phyloP scores from a whole-genome alignment of 2,797 vertebrate genomes.

The Notoglanidium macrostoma region DNA sequence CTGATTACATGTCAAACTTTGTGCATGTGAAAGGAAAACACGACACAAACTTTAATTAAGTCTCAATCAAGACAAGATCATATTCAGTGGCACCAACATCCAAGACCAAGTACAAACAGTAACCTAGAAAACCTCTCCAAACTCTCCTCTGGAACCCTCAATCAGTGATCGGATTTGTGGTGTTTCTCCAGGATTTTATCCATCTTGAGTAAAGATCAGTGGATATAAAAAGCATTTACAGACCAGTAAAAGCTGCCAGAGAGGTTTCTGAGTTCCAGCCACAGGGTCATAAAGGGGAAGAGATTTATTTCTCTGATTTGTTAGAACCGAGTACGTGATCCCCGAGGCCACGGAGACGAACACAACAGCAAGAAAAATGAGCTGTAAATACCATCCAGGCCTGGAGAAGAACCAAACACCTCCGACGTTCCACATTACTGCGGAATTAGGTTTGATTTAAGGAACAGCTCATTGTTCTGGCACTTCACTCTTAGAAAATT shows the following conservation, averaged over 20 bases:
- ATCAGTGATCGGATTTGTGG: constrained; percentile 42
- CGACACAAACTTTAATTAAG: too few species aligned
- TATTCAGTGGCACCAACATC: too few species aligned
- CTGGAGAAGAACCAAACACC: constrained; percentile 41
- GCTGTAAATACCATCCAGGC: constrained; percentile 67
- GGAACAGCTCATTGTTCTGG: neutral
- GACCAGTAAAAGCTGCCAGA: constrained; percentile 43
- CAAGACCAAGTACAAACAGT: neutral
- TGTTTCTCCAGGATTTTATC: constrained; percentile 29
- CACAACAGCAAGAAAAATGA: constrained; percentile 82
- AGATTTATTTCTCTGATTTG: constrained; percentile 46
- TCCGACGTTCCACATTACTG: constrained; percentile 24
- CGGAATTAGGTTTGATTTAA: constrained; percentile 35
- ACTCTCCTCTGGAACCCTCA: too few species aligned
- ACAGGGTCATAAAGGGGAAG: constrained; percentile 20
- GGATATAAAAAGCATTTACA: constrained; percentile 33
- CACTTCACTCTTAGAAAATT: neutral
- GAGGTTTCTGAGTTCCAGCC: constrained; percentile 55
- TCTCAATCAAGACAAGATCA: too few species aligned
- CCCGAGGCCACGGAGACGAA: constrained; percentile 67
- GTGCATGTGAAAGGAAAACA: too few species aligned
- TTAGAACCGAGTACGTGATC: constrained; percentile 58
- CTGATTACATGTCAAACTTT: too few species aligned
- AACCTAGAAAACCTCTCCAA: neutral
- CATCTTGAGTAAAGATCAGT: constrained; percentile 22